phyloP scores from a whole-genome alignment of 2,113 vertebrate genomes.

The Arenaria interpres region DNA sequence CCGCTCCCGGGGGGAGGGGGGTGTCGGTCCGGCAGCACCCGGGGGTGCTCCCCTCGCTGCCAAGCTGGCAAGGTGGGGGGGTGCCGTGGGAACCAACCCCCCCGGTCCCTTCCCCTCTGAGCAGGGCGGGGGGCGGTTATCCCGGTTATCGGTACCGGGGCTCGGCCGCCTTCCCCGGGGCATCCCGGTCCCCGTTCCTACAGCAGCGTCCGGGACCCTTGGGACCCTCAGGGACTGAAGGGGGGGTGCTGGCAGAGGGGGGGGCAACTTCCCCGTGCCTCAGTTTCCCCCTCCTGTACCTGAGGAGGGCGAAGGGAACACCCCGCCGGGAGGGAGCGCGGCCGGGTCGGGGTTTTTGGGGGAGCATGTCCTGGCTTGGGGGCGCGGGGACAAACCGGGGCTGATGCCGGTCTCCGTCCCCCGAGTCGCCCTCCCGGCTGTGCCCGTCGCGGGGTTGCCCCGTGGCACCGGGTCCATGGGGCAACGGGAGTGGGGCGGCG shows the following conservation, averaged over 20 bases:
- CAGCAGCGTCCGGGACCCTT: accelerated
- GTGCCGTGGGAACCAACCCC: not conserved
- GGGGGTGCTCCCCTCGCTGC: not conserved
- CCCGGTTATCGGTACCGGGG: accelerated
- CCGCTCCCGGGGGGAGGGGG: not conserved
- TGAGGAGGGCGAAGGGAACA: not conserved
- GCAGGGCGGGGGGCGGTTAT: not conserved
- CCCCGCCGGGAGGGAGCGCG: accelerated
- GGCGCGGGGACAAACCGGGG: accelerated
- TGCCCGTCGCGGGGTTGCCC: accelerated
- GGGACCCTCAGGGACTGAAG: not conserved
- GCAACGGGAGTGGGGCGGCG: not conserved
- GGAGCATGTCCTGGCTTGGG: accelerated
- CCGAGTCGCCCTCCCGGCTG: accelerated
- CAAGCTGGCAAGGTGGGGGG: too few species aligned
- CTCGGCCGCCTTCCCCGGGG: not conserved
- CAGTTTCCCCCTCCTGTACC: not conserved
- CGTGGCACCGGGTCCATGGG: accelerated
- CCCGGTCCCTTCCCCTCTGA: not conserved
- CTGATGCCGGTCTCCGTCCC: accelerated
- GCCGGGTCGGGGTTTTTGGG: accelerated
- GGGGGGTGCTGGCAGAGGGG: too few species aligned
- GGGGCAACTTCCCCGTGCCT: not conserved
- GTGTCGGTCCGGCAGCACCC: not conserved
- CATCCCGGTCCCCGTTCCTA: accelerated